These are phyloP conservation scores for Drosophila peninsularis DNA, from an alignment of 2,888 invertebrate genomes.

Conservation along the genomic window DNA sequence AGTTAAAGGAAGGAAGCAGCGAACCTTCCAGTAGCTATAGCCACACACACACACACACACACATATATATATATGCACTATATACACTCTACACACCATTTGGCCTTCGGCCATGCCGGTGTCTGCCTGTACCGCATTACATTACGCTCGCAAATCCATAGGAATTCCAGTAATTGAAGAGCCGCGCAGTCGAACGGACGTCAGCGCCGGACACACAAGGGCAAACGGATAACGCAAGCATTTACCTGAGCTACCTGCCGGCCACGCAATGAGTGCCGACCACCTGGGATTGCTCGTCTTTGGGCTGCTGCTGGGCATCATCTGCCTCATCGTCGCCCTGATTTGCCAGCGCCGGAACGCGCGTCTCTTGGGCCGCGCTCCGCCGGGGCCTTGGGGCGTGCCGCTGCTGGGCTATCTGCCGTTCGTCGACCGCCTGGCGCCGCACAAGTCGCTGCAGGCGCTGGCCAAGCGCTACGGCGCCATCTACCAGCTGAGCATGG, in stretches of 20 bases:
- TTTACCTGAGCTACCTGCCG: conserved; percentile 10
- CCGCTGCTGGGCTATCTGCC: conserved; percentile 93
- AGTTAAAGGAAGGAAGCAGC: conserved; percentile 26
- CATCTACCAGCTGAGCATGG: conserved; percentile 90
- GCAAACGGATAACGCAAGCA: neutral
- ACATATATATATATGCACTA: neutral
- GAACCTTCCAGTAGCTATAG: conserved; percentile 4
- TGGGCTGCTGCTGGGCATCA: conserved; percentile 30
- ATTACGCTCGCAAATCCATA: conserved; percentile 59
- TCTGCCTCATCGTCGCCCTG: conserved; percentile 30
- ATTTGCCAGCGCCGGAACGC: conserved; percentile 65
- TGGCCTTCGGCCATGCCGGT: conserved; percentile 30
- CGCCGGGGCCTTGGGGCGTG: conserved; percentile 91
- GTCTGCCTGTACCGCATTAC: conserved; percentile 20
- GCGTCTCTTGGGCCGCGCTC: conserved; percentile 56
- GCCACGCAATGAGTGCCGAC: neutral
- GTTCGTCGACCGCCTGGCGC: conserved; percentile 88
- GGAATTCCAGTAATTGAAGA: conserved; percentile 67
- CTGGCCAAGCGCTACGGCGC: conserved; percentile 89
- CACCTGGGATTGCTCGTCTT: conserved; percentile 22
- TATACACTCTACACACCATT: neutral
- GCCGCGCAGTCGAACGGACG: conserved; percentile 64
- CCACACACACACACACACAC: neutral
- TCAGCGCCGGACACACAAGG: conserved; percentile 7
- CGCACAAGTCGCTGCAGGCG: conserved; percentile 89